Percentiles rank a stretch among this genome's conserved stretches.
phyloP scores from a whole-genome alignment of 2,113 vertebrate genomes.

The Oceanodroma tethys region DNA sequence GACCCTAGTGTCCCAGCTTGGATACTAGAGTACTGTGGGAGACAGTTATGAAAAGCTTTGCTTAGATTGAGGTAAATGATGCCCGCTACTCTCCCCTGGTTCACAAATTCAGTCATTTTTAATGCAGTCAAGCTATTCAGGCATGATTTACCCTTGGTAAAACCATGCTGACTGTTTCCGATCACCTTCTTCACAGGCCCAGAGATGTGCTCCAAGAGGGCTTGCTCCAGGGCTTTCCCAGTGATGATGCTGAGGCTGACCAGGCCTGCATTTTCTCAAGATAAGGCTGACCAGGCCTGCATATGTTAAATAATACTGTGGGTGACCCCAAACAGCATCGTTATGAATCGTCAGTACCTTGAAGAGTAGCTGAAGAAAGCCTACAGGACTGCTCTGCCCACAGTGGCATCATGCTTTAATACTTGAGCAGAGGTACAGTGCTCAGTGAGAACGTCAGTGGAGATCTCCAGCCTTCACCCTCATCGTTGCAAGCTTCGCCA shows the following conservation, averaged over 20 bases:
- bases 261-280: not conserved
- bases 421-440: not conserved
- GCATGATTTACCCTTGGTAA: not conserved
- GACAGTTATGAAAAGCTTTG: not conserved
- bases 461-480: not conserved
- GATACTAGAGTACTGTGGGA: not conserved
- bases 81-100: not conserved
- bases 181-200: not conserved
- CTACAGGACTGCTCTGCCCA: not conserved
- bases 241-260: not conserved
- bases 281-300: not conserved
- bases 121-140: not conserved
- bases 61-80: not conserved
- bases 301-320: not conserved
- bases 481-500: not conserved
- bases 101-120: not conserved
- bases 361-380: not conserved
- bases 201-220: not conserved
- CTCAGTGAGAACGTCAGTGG: not conserved
- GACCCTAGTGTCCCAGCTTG: not conserved
- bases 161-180: not conserved
- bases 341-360: too few species aligned
- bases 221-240: not conserved
- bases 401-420: accelerated
- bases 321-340: not conserved